Evolutionary conservation across 23 tunicate genomes (phyloP).

Genomic region (Trididemnum miniatum): DNA sequence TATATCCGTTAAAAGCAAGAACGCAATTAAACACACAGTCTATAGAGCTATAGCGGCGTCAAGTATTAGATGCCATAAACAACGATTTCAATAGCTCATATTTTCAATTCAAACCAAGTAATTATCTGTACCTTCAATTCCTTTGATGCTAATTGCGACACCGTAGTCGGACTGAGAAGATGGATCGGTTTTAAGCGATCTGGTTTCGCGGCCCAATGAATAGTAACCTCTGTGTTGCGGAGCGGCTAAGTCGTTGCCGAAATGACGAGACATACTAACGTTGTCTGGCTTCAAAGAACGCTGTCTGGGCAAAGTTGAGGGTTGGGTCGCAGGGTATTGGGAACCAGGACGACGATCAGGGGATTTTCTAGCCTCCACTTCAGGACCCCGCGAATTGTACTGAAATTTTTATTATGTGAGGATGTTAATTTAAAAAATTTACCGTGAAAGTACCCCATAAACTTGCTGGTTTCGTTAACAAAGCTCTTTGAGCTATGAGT

Average conservation of each 20-base stretch:
- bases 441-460: too few species aligned
- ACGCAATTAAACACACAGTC: too few species aligned
- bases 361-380: neutral
- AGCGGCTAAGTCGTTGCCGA: neutral
- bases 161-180: constrained; percentile 55
- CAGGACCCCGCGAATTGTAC: neutral
- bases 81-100: too few species aligned
- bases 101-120: too few species aligned
- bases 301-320: constrained; percentile 21
- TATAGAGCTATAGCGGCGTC: too few species aligned
- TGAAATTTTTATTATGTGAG: too few species aligned
- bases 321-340: neutral
- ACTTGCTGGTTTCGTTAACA: too few species aligned
- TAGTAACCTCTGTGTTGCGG: constrained; percentile 43
- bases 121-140: constrained; percentile 77
- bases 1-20: too few species aligned
- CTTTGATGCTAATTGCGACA: constrained; percentile 79
- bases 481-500: too few species aligned
- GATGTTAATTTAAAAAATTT: too few species aligned
- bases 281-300: neutral
- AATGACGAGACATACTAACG: neutral
- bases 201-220: constrained; percentile 53
- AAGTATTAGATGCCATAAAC: too few species aligned
- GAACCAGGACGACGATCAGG: neutral
- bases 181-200: constrained; percentile 9